Percentiles rank a stretch among this genome's conserved stretches.
These are phyloP conservation scores for Falcaria lacertinaria DNA, from an alignment of 2,888 invertebrate species.

Conservation along the genomic window DNA sequence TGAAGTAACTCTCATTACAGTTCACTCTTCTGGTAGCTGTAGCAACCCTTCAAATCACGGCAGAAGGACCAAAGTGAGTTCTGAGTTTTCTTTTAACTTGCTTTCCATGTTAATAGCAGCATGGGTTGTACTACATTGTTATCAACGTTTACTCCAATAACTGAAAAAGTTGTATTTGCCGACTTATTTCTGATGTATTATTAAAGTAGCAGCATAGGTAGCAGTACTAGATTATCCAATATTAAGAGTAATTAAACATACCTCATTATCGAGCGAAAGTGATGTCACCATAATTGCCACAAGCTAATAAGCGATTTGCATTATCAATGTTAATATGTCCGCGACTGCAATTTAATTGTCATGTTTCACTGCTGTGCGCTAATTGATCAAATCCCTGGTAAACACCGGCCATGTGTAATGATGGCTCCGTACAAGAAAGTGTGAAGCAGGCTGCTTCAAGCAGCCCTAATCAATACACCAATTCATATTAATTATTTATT, in stretches of 20 bases:
- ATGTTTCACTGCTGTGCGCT: conserved; percentile 50
- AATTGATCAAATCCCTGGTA: conserved; percentile 42
- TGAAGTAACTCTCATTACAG: conserved; percentile 60
- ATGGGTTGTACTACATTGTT: too few species aligned
- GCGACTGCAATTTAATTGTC: conserved; percentile 49
- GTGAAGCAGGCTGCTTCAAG: too few species aligned
- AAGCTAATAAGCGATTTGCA: conserved; percentile 39
- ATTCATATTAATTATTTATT: too few species aligned
- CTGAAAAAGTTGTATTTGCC: too few species aligned
- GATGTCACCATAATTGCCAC: conserved; percentile 16
- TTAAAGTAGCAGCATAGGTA: too few species aligned
- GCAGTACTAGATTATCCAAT: too few species aligned
- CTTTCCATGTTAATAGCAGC: too few species aligned
- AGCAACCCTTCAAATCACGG: conserved; percentile 51
- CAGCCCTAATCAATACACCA: conserved; percentile 13
- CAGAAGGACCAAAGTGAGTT: conserved; percentile 73
- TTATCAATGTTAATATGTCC: conserved; percentile 53
- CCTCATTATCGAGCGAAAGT: conserved; percentile 36
- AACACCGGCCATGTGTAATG: conserved; percentile 39
- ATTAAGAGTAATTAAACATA: conserved; percentile 12
- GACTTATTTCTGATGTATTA: too few species aligned
- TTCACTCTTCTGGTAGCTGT: conserved; percentile 74
- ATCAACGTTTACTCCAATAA: too few species aligned
- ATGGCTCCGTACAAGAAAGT: conserved; percentile 50
- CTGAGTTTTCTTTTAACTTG: not conserved